phyloP scores from a whole-genome alignment of 2,797 vertebrate species.

The Danio tinwini region DNA sequence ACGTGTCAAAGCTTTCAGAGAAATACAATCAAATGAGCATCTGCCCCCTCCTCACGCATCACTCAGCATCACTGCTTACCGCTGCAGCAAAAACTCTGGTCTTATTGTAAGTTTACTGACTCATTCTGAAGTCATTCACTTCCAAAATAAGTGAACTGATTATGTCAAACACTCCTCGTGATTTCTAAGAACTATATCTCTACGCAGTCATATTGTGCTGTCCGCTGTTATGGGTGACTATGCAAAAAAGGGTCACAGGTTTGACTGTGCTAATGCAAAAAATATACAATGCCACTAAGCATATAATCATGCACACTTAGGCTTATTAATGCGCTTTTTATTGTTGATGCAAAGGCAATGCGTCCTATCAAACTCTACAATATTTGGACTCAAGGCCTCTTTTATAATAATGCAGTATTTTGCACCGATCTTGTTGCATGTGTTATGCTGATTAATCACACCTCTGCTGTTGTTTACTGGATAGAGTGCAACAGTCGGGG shows the following conservation, averaged over 20 bases:
- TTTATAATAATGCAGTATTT: not conserved
- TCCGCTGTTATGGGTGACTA: slow-evolving; percentile 20
- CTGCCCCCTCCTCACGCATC: slow-evolving; percentile 62
- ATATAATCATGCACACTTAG: not conserved
- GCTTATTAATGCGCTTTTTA: not conserved
- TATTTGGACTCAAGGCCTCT: not conserved
- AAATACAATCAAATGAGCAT: slow-evolving; percentile 73
- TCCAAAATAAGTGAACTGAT: slow-evolving; percentile 28
- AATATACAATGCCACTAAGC: not conserved
- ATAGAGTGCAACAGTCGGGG: no score
- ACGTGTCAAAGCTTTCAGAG: slow-evolving; percentile 70
- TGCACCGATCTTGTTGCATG: not conserved
- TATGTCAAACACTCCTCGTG: slow-evolving; percentile 1
- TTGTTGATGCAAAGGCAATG: not conserved
- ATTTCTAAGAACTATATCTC: not conserved
- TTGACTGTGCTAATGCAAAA: slow-evolving; percentile 15
- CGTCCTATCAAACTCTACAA: not conserved
- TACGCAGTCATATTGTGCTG: not conserved
- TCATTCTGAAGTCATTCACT: slow-evolving; percentile 27
- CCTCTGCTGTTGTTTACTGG: not conserved
- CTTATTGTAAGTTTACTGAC: slow-evolving; percentile 29
- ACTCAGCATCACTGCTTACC: slow-evolving; percentile 33
- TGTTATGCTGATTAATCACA: not conserved
- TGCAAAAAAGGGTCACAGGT: not conserved
- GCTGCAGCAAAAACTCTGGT: slow-evolving; percentile 29